These are phyloP conservation scores for Schizothorax lantsangensis DNA, from an alignment of 2,797 vertebrate species.

Conservation along the genomic window DNA sequence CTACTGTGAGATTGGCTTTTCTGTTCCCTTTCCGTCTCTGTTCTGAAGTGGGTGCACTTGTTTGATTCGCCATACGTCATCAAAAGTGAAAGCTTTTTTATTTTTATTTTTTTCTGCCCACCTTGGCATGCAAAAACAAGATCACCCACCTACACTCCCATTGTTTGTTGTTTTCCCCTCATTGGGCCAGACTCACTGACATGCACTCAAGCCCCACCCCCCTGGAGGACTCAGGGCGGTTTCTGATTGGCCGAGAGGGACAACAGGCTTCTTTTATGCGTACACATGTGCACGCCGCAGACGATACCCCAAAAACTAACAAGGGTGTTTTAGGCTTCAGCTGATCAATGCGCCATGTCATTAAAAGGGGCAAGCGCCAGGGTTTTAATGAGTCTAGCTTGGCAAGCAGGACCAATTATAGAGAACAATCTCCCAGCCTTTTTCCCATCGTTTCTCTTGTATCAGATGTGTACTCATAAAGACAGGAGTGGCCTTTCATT, in stretches of 20 bases:
- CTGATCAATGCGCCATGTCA: conserved; percentile 37
- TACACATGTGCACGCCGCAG: not conserved
- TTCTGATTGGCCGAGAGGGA: conserved; percentile 42
- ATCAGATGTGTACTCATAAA: conserved; percentile 25
- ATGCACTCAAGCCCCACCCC: conserved; percentile 26
- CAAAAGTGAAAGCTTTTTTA: conserved; percentile 13
- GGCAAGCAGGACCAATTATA: conserved; percentile 76
- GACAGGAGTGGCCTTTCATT: conserved; percentile 45
- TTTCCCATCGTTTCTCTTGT: conserved; percentile 6
- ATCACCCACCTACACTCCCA: conserved; percentile 33
- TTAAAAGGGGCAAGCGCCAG: conserved; percentile 40
- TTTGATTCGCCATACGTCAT: conserved; percentile 14
- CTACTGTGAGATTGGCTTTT: conserved; percentile 44
- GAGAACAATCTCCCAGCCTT: conserved; percentile 16
- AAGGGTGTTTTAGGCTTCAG: conserved; percentile 17
- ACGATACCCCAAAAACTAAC: not conserved
- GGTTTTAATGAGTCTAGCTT: conserved; percentile 74
- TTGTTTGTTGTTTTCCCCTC: conserved; percentile 23
- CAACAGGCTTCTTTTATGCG: not conserved
- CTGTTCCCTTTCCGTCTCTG: conserved; percentile 14
- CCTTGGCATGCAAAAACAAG: conserved; percentile 15
- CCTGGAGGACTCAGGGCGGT: conserved; percentile 41
- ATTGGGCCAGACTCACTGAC: conserved; percentile 59
- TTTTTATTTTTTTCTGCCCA: not conserved
- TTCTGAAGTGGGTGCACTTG: conserved; percentile 34